Conservation (phyloP, 2,888 invertebrate genomes). For the Drosophila anomalata region DNA sequence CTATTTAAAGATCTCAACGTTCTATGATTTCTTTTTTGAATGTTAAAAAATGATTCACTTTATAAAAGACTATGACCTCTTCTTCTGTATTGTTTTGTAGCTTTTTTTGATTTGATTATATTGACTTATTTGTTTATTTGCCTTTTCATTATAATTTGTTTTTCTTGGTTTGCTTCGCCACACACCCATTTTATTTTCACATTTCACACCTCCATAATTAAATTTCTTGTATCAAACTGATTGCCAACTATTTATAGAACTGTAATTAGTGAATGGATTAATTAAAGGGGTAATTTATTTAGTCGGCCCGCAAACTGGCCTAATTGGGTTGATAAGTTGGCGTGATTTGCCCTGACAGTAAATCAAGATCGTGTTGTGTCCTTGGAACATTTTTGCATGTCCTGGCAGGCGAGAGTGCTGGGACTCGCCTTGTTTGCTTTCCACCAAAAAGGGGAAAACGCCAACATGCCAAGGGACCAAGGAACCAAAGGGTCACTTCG, state of each 20-base stretch:
- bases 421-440: conserved; percentile 33
- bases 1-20: background rate
- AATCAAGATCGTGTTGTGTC: conserved; percentile 45
- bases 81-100: conserved; percentile 20
- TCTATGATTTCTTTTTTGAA: background rate
- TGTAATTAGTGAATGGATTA: conserved; percentile 24
- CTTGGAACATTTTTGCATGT: conserved; percentile 54
- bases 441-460: conserved; percentile 29
- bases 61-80: background rate
- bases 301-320: background rate
- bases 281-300: background rate
- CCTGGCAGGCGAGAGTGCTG: conserved; percentile 10
- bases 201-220: conserved; percentile 49
- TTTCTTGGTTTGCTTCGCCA: conserved; percentile 8
- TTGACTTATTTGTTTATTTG: conserved; percentile 59
- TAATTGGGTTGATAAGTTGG: conserved; percentile 42
- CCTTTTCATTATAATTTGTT: conserved; percentile 50
- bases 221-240: conserved; percentile 8
- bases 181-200: conserved; percentile 30
- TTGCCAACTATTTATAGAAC: conserved; percentile 25
- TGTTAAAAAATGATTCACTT: background rate
- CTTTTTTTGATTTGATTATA: background rate
- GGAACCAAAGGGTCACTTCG: background rate
- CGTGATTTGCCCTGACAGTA: conserved; percentile 56
- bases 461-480: conserved; percentile 49